A percentile compares a stretch with the other conserved stretches of the same genome.
Evolutionary conservation across 1,140 invertebrate genomes (phyloP).

Genomic region (Megalopta genalis): DNA sequence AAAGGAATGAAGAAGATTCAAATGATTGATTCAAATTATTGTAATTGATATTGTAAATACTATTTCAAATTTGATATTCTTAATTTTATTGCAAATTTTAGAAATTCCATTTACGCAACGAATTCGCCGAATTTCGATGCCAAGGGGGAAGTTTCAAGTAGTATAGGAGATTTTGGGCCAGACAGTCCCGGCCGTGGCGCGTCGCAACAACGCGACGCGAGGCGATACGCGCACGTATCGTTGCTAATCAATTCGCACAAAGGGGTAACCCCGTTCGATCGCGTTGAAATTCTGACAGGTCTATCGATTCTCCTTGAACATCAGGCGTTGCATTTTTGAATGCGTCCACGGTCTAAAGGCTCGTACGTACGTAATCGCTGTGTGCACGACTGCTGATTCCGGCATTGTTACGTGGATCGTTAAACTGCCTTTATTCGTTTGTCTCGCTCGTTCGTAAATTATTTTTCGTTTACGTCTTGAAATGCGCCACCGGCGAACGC

Average conservation of each 20-base stretch:
- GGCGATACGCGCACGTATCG: not conserved
- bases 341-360: not conserved
- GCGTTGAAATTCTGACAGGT: not conserved
- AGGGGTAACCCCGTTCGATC: not conserved
- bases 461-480: no score
- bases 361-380: not conserved
- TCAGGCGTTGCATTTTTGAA: constrained; percentile 9
- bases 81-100: no score
- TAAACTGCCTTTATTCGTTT: not conserved
- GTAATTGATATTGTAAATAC: no score
- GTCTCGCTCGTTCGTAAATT: no score
- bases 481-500: not conserved
- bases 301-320: not conserved
- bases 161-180: not conserved
- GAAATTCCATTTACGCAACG: no score
- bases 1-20: no score
- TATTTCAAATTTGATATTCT: no score
- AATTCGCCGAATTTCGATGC: no score
- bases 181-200: not conserved
- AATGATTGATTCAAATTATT: no score
- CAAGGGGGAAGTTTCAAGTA: not conserved
- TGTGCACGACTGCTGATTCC: not conserved
- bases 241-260: not conserved
- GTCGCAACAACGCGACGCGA: no score
- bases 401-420: constrained; percentile 32